These are phyloP conservation scores for Sycophaga agraensis DNA, from an alignment of 1,140 invertebrate species.

Conservation along the genomic window DNA sequence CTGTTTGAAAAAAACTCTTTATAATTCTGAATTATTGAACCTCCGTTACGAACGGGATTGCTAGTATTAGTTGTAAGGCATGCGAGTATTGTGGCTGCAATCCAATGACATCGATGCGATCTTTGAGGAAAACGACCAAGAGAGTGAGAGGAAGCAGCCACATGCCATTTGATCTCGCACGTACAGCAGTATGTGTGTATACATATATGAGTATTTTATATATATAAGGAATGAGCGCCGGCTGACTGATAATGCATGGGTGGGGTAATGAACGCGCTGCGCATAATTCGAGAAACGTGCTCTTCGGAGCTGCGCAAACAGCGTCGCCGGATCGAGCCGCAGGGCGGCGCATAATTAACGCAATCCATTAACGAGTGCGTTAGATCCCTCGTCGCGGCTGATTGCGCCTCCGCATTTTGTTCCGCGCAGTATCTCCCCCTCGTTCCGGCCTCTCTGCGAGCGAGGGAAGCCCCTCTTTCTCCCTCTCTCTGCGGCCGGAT, in stretches of 20 bases:
- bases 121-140: background rate
- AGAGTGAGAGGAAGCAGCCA: background rate
- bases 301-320: conserved; percentile 20
- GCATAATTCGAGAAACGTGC: conserved; percentile 27
- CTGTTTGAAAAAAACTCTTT: too few species aligned
- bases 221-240: conserved; percentile 7
- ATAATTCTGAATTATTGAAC: too few species aligned
- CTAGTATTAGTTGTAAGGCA: too few species aligned
- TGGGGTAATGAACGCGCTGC: conserved; percentile 8
- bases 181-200: too few species aligned
- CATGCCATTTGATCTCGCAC: conserved; percentile 5
- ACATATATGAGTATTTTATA: too few species aligned
- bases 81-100: too few species aligned
- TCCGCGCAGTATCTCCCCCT: too few species aligned
- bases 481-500: too few species aligned
- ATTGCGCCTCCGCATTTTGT: background rate
- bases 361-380: conserved; percentile 8
- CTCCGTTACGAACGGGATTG: too few species aligned
- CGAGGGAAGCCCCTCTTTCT: too few species aligned
- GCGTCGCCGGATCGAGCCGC: background rate
- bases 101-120: too few species aligned
- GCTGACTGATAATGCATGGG: conserved; percentile 10
- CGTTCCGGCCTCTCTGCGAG: too few species aligned
- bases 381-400: background rate
- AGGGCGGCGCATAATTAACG: conserved; percentile 6